A percentile compares a stretch with the other conserved stretches of the same genome.
Evolutionary conservation across 2,888 invertebrate species (phyloP).

Genomic region (Pollenia labialis): DNA sequence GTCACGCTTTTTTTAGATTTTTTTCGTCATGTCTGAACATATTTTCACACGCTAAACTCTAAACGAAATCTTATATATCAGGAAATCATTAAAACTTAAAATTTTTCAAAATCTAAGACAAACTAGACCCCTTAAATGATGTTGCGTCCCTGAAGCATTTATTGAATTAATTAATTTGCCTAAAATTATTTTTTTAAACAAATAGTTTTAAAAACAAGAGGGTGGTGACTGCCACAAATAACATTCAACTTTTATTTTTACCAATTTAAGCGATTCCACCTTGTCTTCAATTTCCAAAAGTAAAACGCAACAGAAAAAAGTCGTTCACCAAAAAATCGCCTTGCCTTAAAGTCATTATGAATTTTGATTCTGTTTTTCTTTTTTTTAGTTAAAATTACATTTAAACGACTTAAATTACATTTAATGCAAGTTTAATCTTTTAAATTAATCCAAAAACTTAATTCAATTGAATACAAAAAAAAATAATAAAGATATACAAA

Average conservation of each 20-base stretch:
- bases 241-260: slow-evolving; percentile 39
- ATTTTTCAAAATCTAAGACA: too few species aligned
- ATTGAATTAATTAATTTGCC: not conserved
- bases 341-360: slow-evolving; percentile 32
- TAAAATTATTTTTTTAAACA: not conserved
- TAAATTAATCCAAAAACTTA: slow-evolving; percentile 52
- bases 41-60: too few species aligned
- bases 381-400: slow-evolving; percentile 45
- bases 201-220: slow-evolving; percentile 3
- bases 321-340: slow-evolving; percentile 40
- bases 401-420: slow-evolving; percentile 51
- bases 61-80: too few species aligned
- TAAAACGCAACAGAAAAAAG: slow-evolving; percentile 21
- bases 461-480: slow-evolving; percentile 15
- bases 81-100: too few species aligned
- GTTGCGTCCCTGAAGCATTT: too few species aligned
- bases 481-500: slow-evolving; percentile 20
- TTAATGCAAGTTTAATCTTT: slow-evolving; percentile 52
- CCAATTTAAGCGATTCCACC: slow-evolving; percentile 31
- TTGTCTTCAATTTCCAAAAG: slow-evolving; percentile 57
- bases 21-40: too few species aligned
- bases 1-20: too few species aligned
- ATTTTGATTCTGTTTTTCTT: not conserved
- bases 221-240: slow-evolving; percentile 41
- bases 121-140: too few species aligned